Evolutionary conservation across 2,888 invertebrate species (phyloP).

Genomic region (Rhingia campestris): DNA sequence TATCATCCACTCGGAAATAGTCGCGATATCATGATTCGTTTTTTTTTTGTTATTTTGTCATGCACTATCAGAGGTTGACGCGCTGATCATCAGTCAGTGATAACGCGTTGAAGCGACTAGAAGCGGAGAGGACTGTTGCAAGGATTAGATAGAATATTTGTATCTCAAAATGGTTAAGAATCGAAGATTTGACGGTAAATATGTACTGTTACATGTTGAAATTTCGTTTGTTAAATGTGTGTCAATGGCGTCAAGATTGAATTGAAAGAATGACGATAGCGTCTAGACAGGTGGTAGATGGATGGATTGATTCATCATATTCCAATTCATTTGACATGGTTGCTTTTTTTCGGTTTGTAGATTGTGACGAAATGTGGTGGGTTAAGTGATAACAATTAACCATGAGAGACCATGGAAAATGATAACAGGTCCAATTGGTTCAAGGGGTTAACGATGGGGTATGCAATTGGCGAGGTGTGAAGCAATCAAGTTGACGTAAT

Average conservation of each 20-base stretch:
- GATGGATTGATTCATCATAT: neutral
- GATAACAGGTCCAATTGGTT: too few species aligned
- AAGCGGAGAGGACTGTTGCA: conserved; percentile 2
- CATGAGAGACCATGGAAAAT: too few species aligned
- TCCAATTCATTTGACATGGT: neutral
- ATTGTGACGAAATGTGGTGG: too few species aligned
- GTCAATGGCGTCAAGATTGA: neutral
- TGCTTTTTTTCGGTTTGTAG: neutral
- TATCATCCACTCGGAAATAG: conserved; percentile 26
- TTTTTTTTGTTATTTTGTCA: conserved; percentile 16
- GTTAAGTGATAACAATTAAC: too few species aligned
- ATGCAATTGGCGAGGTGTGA: too few species aligned
- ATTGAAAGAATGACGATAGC: neutral
- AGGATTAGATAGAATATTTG: neutral
- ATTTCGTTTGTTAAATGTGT: neutral
- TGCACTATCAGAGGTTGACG: conserved; percentile 25
- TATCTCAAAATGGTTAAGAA: conserved; percentile 79
- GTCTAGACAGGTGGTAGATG: neutral
- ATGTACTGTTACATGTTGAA: conserved; percentile 72
- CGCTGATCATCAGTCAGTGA: conserved; percentile 57
- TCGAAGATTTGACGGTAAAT: conserved; percentile 79
- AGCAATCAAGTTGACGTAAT: too few species aligned
- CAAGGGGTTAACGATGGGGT: too few species aligned
- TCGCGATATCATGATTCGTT: neutral
- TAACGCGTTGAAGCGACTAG: conserved; percentile 49